Evolutionary conservation across 2,113 vertebrate species (phyloP), one percentile per base, ranked within the genome.

Genomic region (Apteryx mantelli): DNA sequence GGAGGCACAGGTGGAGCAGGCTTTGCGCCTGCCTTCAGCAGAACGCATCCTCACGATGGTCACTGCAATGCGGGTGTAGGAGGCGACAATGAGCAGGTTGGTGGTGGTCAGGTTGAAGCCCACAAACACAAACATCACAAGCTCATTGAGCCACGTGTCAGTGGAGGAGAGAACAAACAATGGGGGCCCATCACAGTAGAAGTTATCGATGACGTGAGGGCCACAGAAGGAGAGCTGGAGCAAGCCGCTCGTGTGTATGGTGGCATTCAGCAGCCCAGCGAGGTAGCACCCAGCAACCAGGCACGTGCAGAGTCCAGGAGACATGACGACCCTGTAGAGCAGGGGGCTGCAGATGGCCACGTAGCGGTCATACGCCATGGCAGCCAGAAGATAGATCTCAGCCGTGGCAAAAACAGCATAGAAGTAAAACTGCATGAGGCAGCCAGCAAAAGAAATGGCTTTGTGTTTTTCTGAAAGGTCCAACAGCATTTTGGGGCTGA

Each of bases 1-100:
- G 38, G 95, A 93, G 28, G 81, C 73, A 2, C 97, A 97, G 68
- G 95, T 97, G 22, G 93, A 91, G 11, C 89, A 97, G 77, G 96
- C 95, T 46, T 95, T 97, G 58, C 25, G 20, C 25, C 75, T 52
- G 25, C 93, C 83, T 21, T 69, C 60, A 1, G 82, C 69, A 7
- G 93, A 94, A 38, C 5, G 70, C 82, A 94, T 96, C 48, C 16
- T 88, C 32, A 95, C 64, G 30, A 95, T 55, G 0, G 70, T 42
- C 34, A 74, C 50, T 52, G 81, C 16, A 14, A 97, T 89, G 15
- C 63, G 10, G 80, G 92, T 7, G 26, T 96, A 97, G 65, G 97
- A 96, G 60, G 71, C 64, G 2, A 95, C 83, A 56, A 97, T 91
- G 69, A 93, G 73, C 55, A 82, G 34, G 64, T 34, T 44, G 65